phyloP scores from a whole-genome alignment of 53 echinoderm and acorn worm species.

The Holothuria leucospilota region DNA sequence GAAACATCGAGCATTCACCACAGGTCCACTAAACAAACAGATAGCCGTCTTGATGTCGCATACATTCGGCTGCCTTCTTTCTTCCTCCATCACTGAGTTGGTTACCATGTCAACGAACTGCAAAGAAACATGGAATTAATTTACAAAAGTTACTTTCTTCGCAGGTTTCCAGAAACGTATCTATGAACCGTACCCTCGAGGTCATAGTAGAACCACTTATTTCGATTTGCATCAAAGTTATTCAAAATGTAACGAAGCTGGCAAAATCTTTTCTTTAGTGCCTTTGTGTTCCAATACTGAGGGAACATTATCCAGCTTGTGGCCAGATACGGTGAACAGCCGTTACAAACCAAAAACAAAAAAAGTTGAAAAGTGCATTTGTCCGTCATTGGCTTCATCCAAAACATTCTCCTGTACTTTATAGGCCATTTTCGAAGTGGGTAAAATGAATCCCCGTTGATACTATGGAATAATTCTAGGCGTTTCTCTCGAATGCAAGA shows the following conservation, averaged over 20 bases:
- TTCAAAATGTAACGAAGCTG: background rate
- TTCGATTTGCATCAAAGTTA: background rate
- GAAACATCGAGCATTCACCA: background rate
- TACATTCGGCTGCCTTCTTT: no score
- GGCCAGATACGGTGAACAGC: slow-evolving; percentile 1
- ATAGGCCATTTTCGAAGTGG: background rate
- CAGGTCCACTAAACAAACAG: no score
- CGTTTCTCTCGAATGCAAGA: no score
- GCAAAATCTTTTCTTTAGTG: background rate
- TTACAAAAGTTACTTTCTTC: background rate
- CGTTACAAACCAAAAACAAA: slow-evolving; percentile 9
- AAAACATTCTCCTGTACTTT: background rate
- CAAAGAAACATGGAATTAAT: background rate
- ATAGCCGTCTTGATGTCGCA: no score
- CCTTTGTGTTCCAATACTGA: slow-evolving; percentile 2
- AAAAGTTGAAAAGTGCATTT: background rate
- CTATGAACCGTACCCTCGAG: no score
- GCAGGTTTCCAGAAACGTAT: no score
- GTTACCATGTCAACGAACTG: no score
- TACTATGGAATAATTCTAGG: no score
- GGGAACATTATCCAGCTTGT: background rate
- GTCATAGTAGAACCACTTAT: background rate
- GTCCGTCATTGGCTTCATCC: slow-evolving; percentile 9
- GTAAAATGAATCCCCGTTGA: background rate
- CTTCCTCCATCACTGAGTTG: no score